phyloP scores from a whole-genome alignment of 2,888 invertebrate genomes.

The Platycheirus albimanus region DNA sequence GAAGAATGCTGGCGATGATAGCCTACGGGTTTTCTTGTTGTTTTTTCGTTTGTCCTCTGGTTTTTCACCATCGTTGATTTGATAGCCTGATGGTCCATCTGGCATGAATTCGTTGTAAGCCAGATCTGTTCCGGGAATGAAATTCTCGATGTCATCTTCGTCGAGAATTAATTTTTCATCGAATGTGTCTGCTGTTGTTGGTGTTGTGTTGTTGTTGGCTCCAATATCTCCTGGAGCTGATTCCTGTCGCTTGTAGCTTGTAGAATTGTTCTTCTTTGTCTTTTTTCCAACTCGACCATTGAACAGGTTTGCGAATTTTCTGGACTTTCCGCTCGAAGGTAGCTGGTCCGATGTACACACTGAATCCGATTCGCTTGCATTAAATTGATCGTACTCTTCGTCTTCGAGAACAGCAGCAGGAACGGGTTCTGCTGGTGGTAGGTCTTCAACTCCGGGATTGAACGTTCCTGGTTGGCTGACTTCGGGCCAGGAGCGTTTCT shows the following conservation, averaged over 20 bases:
- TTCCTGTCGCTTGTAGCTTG: conserved; percentile 83
- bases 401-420: conserved; percentile 47
- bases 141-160: conserved; percentile 84
- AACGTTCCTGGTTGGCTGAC: conserved; percentile 80
- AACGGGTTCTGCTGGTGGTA: conserved; percentile 52
- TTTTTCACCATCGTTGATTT: conserved; percentile 76
- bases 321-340: conserved; percentile 32
- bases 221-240: conserved; percentile 79
- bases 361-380: conserved; percentile 66
- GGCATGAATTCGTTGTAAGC: conserved; percentile 82
- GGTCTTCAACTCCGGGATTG: conserved; percentile 77
- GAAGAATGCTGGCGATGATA: conserved; percentile 86
- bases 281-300: conserved; percentile 66
- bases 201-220: not conserved
- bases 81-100: conserved; percentile 81
- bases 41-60: conserved; percentile 73
- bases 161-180: conserved; percentile 84
- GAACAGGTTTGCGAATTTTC: conserved; percentile 46
- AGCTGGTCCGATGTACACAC: conserved; percentile 39
- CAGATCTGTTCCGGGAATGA: conserved; percentile 83
- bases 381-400: conserved; percentile 67
- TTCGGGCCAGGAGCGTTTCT: conserved; percentile 82
- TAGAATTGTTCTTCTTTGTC: conserved; percentile 77
- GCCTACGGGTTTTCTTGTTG: conserved; percentile 83
- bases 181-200: conserved; percentile 46